These are phyloP conservation scores for Phalloptychus januarius DNA, from an alignment of 2,797 vertebrate species.

Conservation along the genomic window DNA sequence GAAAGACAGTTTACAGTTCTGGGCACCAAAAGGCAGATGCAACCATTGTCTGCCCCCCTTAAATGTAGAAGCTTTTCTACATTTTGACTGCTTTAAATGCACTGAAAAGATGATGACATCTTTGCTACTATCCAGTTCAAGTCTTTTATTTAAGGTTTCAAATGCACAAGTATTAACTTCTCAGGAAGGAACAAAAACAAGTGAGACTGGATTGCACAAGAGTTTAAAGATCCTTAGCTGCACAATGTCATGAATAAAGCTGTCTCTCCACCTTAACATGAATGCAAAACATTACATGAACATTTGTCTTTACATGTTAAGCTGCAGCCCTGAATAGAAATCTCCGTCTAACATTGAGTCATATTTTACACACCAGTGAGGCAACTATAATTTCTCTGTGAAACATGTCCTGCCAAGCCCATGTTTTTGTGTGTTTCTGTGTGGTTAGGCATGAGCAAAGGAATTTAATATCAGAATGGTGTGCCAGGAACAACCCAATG, in stretches of 20 bases:
- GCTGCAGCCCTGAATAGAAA: neutral
- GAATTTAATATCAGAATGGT: constrained; percentile 28
- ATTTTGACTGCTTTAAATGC: constrained; percentile 19
- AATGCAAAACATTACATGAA: constrained; percentile 22
- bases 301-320: neutral
- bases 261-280: constrained; percentile 11
- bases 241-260: neutral
- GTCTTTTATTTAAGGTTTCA: constrained; percentile 19
- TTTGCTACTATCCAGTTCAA: neutral
- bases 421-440: constrained; percentile 16
- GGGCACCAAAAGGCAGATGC: constrained; percentile 33
- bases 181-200: constrained; percentile 25
- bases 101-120: constrained; percentile 29
- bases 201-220: constrained; percentile 12
- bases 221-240: neutral
- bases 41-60: constrained; percentile 38
- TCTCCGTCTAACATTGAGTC: constrained; percentile 8
- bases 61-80: constrained; percentile 17
- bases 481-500: constrained; percentile 54
- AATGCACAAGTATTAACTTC: constrained; percentile 22
- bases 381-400: constrained; percentile 11
- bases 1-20: constrained; percentile 39
- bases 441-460: constrained; percentile 17
- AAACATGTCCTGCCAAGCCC: constrained; percentile 20
- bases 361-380: neutral